Evolutionary conservation across 2,113 vertebrate genomes (phyloP).

Genomic region (Cyphomyrus plagiostoma): DNA sequence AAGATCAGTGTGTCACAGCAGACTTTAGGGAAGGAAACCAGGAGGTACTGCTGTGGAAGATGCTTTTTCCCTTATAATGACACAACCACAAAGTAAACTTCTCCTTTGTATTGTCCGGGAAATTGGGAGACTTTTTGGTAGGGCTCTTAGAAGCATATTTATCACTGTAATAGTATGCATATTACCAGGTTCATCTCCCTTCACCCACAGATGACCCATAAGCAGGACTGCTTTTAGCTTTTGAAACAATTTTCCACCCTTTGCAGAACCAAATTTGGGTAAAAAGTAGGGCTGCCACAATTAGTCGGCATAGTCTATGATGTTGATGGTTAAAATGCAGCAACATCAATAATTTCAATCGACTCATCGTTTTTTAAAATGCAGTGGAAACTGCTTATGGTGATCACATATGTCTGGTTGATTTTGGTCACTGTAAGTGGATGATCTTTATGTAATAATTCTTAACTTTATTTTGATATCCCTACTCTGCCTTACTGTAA

Average conservation of each 20-base stretch:
- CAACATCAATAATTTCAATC: no score
- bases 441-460: no score
- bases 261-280: not conserved
- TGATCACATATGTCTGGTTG: no score
- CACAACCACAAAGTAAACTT: constrained; percentile 5
- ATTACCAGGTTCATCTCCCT: not conserved
- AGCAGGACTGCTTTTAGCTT: not conserved
- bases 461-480: no score
- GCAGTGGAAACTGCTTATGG: no score
- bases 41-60: constrained; percentile 18
- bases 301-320: not conserved
- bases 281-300: not conserved
- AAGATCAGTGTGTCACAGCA: constrained; percentile 5
- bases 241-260: not conserved
- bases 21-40: constrained; percentile 27
- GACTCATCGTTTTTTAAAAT: no score
- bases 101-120: not conserved
- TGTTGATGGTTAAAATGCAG: no score
- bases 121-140: not conserved
- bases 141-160: not conserved
- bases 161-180: not conserved
- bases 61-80: constrained; percentile 11
- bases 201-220: not conserved
- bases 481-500: no score
- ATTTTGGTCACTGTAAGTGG: no score